Evolutionary conservation across 2,888 invertebrate species (phyloP).

Genomic region (Metopia argyrocephala): DNA sequence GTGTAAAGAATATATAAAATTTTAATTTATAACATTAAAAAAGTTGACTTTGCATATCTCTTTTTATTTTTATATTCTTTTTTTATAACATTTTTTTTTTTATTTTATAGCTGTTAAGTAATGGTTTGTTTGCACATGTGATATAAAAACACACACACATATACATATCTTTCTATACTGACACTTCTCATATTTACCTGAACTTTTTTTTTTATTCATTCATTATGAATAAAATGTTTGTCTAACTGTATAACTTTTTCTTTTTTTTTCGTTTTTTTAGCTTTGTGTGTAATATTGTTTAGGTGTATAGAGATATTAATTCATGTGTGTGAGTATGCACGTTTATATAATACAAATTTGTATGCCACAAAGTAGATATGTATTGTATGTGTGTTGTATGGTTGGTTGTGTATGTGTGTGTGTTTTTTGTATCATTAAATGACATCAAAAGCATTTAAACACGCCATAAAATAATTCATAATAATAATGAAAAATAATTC

Average conservation of each 20-base stretch:
- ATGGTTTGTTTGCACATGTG: constrained; percentile 35
- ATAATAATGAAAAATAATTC: constrained; percentile 68
- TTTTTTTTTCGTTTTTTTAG: too few species aligned
- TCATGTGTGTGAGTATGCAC: neutral
- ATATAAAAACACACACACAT: constrained; percentile 9
- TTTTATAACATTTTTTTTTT: constrained; percentile 5
- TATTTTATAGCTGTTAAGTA: constrained; percentile 46
- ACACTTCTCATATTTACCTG: neutral
- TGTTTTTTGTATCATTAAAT: constrained; percentile 64
- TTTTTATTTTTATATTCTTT: neutral
- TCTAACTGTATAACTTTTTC: too few species aligned
- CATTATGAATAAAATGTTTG: too few species aligned
- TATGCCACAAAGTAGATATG: constrained; percentile 19
- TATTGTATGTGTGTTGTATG: neutral
- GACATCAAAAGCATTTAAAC: constrained; percentile 76
- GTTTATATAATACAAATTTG: neutral
- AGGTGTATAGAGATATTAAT: too few species aligned
- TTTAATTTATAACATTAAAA: constrained; percentile 73
- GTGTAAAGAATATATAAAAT: constrained; percentile 59
- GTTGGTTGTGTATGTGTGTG: neutral
- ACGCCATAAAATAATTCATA: constrained; percentile 77
- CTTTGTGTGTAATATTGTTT: too few species aligned
- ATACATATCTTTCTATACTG: neutral
- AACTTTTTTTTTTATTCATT: too few species aligned
- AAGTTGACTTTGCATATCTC: constrained; percentile 67